Evolutionary conservation across 2,888 invertebrate genomes (phyloP), one percentile per base, ranked within the genome.

Genomic region (Flexamia atlantica): DNA sequence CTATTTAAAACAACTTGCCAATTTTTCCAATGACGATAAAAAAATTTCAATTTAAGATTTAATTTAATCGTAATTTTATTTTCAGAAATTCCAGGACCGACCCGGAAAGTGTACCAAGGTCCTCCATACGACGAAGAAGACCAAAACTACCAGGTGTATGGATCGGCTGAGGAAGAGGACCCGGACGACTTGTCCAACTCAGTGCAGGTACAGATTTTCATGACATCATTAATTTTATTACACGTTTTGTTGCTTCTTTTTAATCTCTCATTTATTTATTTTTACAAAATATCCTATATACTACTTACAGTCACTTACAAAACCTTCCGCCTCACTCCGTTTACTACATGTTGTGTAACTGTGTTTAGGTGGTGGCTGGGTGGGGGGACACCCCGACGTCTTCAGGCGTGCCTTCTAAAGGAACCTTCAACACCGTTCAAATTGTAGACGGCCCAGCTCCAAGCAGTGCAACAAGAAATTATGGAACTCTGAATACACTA

Each of bases 41-140:
- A n/a, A n/a, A n/a, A n/a, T n/a, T n/a, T n/a, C n/a, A n/a, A n/a
- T n/a, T n/a, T n/a, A n/a, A n/a, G n/a, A 36, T 36, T 36, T 36
- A 46, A 9, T 46, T 46, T 12, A 17, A 46, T 17, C 4, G 42
- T 74, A 5, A 10, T 76, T 76, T 81, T 50, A 12, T 25, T 84
- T 87, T 88, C 92, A 96, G 96, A 95, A 91, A 96, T 96, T 87
- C 94, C 95, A n/a, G 95, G 95, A 42, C 94, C 95, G 10, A 93
- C 94, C 57, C 90, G 92, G 85, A 92, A 91, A 23, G 82, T 74
- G 7, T 83, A 57, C 14, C 84, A 30, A 88, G 92, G 92, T 74
- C 91, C 92, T 87, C 92, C 92, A 17, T 87, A 89, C 50, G 86
- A 86, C 80, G 91, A 91, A 85, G 91, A 91, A 83, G 91, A 91